These are phyloP conservation scores for Heliconius melpomene DNA, from an alignment of 1,140 invertebrate species.

Conservation along the genomic window DNA sequence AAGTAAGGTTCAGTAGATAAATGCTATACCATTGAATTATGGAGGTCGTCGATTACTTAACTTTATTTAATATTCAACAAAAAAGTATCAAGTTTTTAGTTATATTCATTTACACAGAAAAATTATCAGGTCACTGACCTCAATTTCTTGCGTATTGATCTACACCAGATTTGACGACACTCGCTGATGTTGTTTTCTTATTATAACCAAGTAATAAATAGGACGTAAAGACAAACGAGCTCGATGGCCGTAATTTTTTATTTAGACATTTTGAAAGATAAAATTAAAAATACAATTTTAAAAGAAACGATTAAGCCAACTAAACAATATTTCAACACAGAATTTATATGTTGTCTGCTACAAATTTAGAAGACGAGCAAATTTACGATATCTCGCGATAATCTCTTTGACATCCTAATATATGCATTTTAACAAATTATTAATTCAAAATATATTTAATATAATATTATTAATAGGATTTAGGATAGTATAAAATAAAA, in stretches of 20 bases:
- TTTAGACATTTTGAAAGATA: slow-evolving; percentile 31
- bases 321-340: slow-evolving; percentile 52
- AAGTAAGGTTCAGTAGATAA: neutral
- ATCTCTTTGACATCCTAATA: neutral
- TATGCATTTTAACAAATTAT: neutral
- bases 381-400: neutral
- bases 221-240: slow-evolving; percentile 47
- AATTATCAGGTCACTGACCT: slow-evolving; percentile 54
- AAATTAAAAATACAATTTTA: slow-evolving; percentile 50
- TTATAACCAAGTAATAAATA: slow-evolving; percentile 51
- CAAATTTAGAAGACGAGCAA: slow-evolving; percentile 28
- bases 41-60: slow-evolving; percentile 6
- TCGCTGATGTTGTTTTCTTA: slow-evolving; percentile 48
- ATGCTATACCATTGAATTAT: neutral
- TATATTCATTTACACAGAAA: neutral
- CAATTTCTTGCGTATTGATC: slow-evolving; percentile 52
- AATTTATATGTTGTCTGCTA: slow-evolving; percentile 41
- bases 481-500: neutral
- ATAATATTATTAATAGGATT: neutral
- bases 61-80: no score
- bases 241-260: slow-evolving; percentile 47
- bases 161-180: slow-evolving; percentile 47
- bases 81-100: neutral
- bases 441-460: neutral
- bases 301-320: slow-evolving; percentile 50